Conservation (phyloP, 53 echinoderm and acorn worm genomes). For the Apostichopus leukothele region DNA sequence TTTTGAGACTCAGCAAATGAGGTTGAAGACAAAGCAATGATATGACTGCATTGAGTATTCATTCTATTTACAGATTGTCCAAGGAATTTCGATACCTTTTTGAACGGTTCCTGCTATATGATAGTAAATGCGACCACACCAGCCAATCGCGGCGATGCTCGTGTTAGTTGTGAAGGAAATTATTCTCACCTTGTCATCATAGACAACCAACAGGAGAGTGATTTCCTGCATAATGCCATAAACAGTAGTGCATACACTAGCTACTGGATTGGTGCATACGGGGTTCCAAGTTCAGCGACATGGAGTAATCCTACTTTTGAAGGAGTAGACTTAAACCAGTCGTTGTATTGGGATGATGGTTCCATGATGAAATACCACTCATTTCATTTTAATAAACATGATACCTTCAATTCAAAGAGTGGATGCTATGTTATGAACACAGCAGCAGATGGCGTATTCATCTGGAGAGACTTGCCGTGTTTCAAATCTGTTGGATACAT, state of each 20-base stretch:
- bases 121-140: background rate
- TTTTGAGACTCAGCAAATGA: too few relatives aligned
- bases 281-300: background rate
- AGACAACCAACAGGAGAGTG: background rate
- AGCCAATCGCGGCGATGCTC: background rate
- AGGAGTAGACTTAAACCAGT: background rate
- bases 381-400: background rate
- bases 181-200: background rate
- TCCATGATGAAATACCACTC: background rate
- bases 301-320: background rate
- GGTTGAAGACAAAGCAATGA: too few relatives aligned
- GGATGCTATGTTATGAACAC: background rate
- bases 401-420: background rate
- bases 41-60: too few relatives aligned
- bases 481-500: background rate
- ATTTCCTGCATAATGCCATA: background rate
- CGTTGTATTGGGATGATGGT: background rate
- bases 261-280: background rate
- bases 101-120: background rate
- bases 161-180: background rate
- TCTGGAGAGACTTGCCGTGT: background rate
- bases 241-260: background rate
- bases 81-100: background rate
- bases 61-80: background rate
- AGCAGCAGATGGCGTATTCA: background rate